A percentile compares a stretch with the other conserved stretches of the same genome.
Evolutionary conservation across 2,113 vertebrate genomes (phyloP).

Genomic region (Willisornis vidua): DNA sequence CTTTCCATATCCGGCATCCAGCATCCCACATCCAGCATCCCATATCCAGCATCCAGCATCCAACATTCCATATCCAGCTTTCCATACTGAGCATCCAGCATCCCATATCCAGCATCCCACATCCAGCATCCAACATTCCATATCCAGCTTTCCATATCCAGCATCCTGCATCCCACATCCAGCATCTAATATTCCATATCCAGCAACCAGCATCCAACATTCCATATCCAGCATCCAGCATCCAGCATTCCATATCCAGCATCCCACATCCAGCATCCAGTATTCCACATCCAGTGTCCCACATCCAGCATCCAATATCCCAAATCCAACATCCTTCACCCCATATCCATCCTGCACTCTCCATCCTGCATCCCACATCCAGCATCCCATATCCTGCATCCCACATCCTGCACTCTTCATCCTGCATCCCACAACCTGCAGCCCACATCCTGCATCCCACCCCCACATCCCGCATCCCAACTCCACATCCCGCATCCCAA

Average conservation of each 20-base stretch:
- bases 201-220: too few species aligned
- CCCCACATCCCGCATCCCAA: fast-evolving
- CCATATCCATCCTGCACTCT: too few species aligned
- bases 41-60: not conserved
- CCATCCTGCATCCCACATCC: too few species aligned
- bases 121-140: not conserved
- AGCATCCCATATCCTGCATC: not conserved
- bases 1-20: not conserved
- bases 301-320: too few species aligned
- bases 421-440: fast-evolving
- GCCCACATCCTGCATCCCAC: fast-evolving
- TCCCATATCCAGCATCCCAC: not conserved
- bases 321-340: not conserved
- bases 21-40: not conserved
- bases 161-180: fast-evolving
- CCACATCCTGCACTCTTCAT: fast-evolving
- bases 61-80: fast-evolving
- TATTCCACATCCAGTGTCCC: fast-evolving
- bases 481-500: fast-evolving
- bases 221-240: too few species aligned
- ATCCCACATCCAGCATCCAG: not conserved
- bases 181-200: too few species aligned
- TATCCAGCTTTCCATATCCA: not conserved
- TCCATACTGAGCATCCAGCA: too few species aligned
- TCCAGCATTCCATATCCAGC: too few species aligned